A percentile compares a stretch with the other conserved stretches of the same genome.
These are phyloP conservation scores for Stegostoma tigrinum DNA, from an alignment of 2,113 vertebrate species.

Conservation along the genomic window DNA sequence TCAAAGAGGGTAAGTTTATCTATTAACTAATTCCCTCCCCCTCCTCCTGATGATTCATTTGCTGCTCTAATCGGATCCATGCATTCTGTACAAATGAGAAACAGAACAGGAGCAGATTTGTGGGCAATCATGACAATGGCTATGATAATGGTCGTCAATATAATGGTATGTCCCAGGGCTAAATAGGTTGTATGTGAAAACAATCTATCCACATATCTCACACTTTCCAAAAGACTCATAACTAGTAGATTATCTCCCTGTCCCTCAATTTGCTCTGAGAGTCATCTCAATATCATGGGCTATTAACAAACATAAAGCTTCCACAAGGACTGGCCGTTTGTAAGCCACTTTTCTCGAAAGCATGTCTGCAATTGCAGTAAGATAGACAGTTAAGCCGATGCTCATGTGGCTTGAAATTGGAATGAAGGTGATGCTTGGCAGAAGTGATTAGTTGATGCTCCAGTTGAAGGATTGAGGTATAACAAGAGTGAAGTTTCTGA, in stretches of 20 bases:
- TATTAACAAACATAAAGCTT: conserved; percentile 53
- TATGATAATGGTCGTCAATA: conserved; percentile 52
- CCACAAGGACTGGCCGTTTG: background rate
- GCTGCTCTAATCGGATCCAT: conserved; percentile 47
- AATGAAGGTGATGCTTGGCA: background rate
- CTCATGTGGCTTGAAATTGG: background rate
- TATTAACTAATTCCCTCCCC: conserved; percentile 45
- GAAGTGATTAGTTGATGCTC: background rate
- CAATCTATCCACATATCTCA: conserved; percentile 40
- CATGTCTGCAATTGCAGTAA: background rate
- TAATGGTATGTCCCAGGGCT: conserved; percentile 43
- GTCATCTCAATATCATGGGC: conserved; percentile 46
- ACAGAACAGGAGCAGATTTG: conserved; percentile 49
- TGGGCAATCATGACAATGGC: conserved; percentile 60
- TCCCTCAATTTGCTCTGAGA: conserved; percentile 47
- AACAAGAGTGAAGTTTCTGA: background rate
- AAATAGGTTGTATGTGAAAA: conserved; percentile 42
- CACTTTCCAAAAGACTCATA: conserved; percentile 48
- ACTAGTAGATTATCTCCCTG: conserved; percentile 50
- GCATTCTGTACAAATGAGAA: conserved; percentile 49
- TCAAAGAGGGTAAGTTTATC: conserved; percentile 53
- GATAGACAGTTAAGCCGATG: background rate
- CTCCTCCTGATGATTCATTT: conserved; percentile 45
- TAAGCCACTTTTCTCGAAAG: background rate
- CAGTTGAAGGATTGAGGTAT: background rate